Evolutionary conservation across 2,797 vertebrate species (phyloP).

Genomic region (Spatula clypeata): DNA sequence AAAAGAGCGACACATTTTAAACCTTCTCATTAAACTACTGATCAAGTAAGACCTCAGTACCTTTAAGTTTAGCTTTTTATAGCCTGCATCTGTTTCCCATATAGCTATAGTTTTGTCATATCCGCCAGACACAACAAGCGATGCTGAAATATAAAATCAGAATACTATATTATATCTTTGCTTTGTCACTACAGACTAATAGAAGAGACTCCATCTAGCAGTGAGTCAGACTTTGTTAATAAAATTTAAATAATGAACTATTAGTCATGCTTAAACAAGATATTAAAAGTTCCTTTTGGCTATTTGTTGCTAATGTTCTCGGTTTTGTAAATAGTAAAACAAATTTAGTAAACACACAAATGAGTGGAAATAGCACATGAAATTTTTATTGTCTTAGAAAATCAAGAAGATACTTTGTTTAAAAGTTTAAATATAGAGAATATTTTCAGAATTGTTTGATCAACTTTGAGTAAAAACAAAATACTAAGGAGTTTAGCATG

Average conservation of each 20-base stretch:
- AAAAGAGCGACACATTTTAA: not conserved
- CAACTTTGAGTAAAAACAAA: not conserved
- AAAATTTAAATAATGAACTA: not conserved
- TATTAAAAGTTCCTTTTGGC: not conserved
- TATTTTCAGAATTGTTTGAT: not conserved
- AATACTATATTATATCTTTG: not conserved
- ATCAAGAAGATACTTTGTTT: not conserved
- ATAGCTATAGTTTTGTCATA: conserved; percentile 76
- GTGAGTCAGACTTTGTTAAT: not conserved
- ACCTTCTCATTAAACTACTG: not conserved
- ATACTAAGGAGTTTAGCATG: not conserved
- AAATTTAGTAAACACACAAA: not conserved
- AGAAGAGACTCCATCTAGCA: not conserved
- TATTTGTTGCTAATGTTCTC: not conserved
- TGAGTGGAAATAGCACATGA: not conserved
- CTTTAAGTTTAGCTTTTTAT: conserved; percentile 79
- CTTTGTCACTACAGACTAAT: not conserved
- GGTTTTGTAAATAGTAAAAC: not conserved
- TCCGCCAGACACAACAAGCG: conserved; percentile 75
- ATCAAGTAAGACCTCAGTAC: conserved; percentile 44
- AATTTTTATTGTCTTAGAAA: not conserved
- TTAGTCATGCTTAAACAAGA: not conserved
- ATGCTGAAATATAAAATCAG: conserved; percentile 72
- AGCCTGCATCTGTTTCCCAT: conserved; percentile 75
- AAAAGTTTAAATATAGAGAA: not conserved